A percentile compares a stretch with the other conserved stretches of the same genome.
Evolutionary conservation across 37 sponge, comb jelly and placozoan genomes (phyloP).

Genomic region (Halisarca cf. caerulea): DNA sequence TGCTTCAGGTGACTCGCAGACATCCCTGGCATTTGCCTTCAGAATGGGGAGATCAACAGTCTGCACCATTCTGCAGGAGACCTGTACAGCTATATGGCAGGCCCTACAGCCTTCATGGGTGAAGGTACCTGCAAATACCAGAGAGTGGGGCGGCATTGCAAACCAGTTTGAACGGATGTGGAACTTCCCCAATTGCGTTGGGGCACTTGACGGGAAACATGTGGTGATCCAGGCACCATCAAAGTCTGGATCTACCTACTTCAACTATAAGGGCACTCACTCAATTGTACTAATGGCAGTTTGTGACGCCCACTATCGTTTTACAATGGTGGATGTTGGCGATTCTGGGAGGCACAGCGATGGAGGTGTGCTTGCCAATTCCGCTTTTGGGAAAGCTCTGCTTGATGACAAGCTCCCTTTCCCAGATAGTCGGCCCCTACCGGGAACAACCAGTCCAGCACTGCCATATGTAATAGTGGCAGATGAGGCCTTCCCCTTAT

Average conservation of each 20-base stretch:
- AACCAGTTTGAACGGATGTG: not conserved
- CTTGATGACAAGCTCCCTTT: not conserved
- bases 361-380: not conserved
- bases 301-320: too few relatives aligned
- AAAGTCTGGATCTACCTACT: not conserved
- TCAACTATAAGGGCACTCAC: too few relatives aligned
- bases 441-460: not conserved
- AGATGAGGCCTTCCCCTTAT: not conserved
- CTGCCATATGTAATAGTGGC: not conserved
- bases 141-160: not conserved
- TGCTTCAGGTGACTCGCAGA: not conserved
- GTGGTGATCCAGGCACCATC: too few relatives aligned
- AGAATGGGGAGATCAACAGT: slow-evolving; percentile 49
- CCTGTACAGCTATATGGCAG: slow-evolving; percentile 31
- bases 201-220: not conserved
- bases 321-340: not conserved
- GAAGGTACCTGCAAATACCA: not conserved
- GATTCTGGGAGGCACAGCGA: too few relatives aligned
- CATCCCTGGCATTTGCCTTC: slow-evolving; percentile 38
- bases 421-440: not conserved
- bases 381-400: not conserved
- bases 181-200: slow-evolving; percentile 21
- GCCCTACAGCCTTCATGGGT: not conserved
- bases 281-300: too few relatives aligned
- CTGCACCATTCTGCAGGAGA: slow-evolving; percentile 45